phyloP scores from a whole-genome alignment of 2,113 vertebrate genomes.

The Mustelus asterias region DNA sequence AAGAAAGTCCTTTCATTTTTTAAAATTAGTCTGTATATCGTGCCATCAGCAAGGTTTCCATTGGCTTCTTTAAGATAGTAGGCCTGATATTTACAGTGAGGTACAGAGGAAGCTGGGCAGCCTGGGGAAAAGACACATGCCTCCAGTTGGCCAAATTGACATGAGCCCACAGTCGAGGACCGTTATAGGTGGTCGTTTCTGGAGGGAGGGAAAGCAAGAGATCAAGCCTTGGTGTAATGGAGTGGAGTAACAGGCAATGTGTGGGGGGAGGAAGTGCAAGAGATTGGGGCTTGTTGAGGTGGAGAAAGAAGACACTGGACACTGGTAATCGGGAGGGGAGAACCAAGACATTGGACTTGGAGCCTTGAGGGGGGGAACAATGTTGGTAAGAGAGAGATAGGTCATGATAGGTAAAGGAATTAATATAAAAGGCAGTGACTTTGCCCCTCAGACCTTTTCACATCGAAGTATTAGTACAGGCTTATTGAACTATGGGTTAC shows the following conservation, averaged over 20 bases:
- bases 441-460: background rate
- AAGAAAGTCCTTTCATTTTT: background rate
- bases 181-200: background rate
- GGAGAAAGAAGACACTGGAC: background rate
- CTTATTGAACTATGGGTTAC: background rate
- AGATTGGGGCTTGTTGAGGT: background rate
- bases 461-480: background rate
- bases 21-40: background rate
- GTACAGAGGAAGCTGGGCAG: background rate
- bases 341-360: background rate
- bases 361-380: background rate
- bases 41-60: background rate
- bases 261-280: background rate
- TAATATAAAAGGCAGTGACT: background rate
- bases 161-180: background rate
- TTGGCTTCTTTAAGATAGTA: background rate
- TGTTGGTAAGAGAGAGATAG: background rate
- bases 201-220: no score
- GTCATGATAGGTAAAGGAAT: background rate
- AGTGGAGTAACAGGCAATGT: no score
- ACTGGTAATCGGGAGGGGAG: background rate
- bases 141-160: background rate
- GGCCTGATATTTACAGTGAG: background rate
- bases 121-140: no score
- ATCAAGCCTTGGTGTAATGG: no score